phyloP scores from a whole-genome alignment of 2,113 vertebrate species.

The Plectropomus leopardus region DNA sequence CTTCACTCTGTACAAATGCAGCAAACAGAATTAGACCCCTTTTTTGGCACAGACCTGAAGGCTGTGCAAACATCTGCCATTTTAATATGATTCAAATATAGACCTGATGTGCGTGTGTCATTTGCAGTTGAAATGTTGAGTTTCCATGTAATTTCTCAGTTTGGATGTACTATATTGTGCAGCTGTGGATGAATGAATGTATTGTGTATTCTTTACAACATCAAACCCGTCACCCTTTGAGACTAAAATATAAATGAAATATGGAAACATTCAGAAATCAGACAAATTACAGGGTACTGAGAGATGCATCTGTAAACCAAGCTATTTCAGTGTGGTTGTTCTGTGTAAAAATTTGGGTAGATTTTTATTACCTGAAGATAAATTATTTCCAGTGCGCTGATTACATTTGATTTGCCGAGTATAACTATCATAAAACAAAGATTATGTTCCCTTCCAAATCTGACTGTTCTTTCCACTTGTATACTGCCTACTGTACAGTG shows the following conservation, averaged over 20 bases:
- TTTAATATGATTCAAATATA: slow-evolving; percentile 26
- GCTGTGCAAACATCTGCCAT: slow-evolving; percentile 47
- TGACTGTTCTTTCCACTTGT: not conserved
- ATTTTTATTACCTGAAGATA: slow-evolving; percentile 50
- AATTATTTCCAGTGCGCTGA: slow-evolving; percentile 17
- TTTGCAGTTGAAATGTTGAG: slow-evolving; percentile 21
- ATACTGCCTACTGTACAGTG: not conserved
- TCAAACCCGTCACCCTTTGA: slow-evolving; percentile 2
- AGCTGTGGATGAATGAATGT: not conserved
- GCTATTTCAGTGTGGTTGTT: slow-evolving; percentile 32
- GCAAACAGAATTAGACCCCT: slow-evolving; percentile 33
- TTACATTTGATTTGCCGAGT: slow-evolving; percentile 4
- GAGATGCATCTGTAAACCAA: slow-evolving; percentile 29
- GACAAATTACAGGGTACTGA: slow-evolving; percentile 63
- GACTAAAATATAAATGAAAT: slow-evolving; percentile 54
- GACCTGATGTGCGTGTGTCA: slow-evolving; percentile 22
- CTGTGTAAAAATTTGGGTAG: slow-evolving; percentile 19
- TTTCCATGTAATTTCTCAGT: not conserved
- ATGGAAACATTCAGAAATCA: slow-evolving; percentile 56
- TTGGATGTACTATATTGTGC: slow-evolving; percentile 4
- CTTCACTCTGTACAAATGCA: slow-evolving; percentile 46
- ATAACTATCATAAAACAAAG: slow-evolving; percentile 17
- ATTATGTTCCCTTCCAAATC: not conserved
- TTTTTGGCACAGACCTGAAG: slow-evolving; percentile 18
- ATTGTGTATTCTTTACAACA: slow-evolving; percentile 16